These are phyloP conservation scores for Anarsia innoxiella DNA, from an alignment of 2,888 invertebrate genomes.

Conservation along the genomic window DNA sequence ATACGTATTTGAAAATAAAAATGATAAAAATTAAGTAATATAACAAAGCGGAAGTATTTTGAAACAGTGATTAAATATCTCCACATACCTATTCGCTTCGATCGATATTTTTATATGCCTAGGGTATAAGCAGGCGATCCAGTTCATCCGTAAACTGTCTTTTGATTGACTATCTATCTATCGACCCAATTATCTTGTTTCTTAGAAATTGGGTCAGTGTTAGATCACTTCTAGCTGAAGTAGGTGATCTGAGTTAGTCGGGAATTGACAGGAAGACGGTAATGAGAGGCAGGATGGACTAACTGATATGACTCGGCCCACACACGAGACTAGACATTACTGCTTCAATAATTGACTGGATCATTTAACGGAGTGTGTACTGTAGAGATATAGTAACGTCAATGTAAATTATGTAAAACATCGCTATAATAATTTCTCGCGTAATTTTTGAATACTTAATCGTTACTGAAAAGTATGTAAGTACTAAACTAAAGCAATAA, in stretches of 20 bases:
- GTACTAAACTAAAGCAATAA: too few species aligned
- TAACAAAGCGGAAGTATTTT: too few species aligned
- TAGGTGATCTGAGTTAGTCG: conserved; percentile 17
- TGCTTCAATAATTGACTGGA: conserved; percentile 6
- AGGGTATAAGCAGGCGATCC: conserved; percentile 21
- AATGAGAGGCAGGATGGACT: conserved; percentile 39
- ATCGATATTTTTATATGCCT: conserved; percentile 12
- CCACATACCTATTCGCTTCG: too few species aligned
- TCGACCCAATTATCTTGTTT: conserved; percentile 47
- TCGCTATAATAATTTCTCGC: too few species aligned
- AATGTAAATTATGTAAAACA: too few species aligned
- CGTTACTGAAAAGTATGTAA: too few species aligned
- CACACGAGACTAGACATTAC: conserved; percentile 15
- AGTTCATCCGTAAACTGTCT: conserved; percentile 16
- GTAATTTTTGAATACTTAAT: too few species aligned
- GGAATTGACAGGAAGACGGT: conserved; percentile 53
- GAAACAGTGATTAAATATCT: too few species aligned
- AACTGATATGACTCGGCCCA: conserved; percentile 31
- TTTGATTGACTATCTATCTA: conserved; percentile 56
- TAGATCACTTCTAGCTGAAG: conserved; percentile 30
- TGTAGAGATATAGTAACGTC: too few species aligned
- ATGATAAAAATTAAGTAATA: too few species aligned
- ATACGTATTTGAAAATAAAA: too few species aligned
- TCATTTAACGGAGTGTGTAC: too few species aligned
- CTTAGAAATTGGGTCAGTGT: conserved; percentile 60